Evolutionary conservation across 2,797 vertebrate genomes (phyloP).

Genomic region (Thunnus albacares): DNA sequence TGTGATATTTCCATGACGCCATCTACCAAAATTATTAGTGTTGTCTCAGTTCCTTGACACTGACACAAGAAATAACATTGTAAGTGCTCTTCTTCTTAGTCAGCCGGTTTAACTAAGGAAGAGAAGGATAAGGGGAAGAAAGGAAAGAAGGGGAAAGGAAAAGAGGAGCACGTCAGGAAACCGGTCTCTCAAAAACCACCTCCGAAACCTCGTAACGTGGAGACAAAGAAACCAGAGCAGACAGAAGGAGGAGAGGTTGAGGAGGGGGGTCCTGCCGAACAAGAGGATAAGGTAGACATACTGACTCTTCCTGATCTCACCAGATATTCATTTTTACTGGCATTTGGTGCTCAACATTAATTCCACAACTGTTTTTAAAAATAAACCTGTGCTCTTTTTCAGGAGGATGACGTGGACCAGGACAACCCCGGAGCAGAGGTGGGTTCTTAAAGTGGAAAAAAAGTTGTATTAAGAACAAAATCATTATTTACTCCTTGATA

Average conservation of each 20-base stretch:
- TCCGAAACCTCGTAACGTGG: slow-evolving; percentile 79
- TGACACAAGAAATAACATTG: not conserved
- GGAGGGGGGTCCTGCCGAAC: slow-evolving; percentile 80
- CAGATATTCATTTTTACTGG: not conserved
- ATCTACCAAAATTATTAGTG: not conserved
- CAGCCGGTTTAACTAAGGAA: slow-evolving; percentile 92
- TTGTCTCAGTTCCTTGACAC: not conserved
- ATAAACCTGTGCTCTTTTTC: slow-evolving; percentile 52
- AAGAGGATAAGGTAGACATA: slow-evolving; percentile 90
- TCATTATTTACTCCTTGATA: not conserved
- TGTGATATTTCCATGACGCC: not conserved
- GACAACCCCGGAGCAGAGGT: slow-evolving; percentile 94
- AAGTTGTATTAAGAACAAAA: no score
- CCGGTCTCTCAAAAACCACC: slow-evolving; percentile 81
- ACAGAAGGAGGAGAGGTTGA: slow-evolving; percentile 65
- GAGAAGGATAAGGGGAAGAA: slow-evolving; percentile 91
- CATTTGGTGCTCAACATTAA: no score
- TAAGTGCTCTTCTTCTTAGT: slow-evolving; percentile 79
- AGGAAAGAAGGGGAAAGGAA: slow-evolving; percentile 92
- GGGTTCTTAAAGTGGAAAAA: slow-evolving; percentile 8
- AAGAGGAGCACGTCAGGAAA: slow-evolving; percentile 88
- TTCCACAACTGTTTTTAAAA: not conserved
- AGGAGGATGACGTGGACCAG: slow-evolving; percentile 92
- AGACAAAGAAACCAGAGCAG: slow-evolving; percentile 69
- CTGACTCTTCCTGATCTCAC: not conserved